Evolutionary conservation across 1,140 invertebrate species (phyloP), one percentile per base, ranked within the genome.

Genomic region (Olivierus martensii): DNA sequence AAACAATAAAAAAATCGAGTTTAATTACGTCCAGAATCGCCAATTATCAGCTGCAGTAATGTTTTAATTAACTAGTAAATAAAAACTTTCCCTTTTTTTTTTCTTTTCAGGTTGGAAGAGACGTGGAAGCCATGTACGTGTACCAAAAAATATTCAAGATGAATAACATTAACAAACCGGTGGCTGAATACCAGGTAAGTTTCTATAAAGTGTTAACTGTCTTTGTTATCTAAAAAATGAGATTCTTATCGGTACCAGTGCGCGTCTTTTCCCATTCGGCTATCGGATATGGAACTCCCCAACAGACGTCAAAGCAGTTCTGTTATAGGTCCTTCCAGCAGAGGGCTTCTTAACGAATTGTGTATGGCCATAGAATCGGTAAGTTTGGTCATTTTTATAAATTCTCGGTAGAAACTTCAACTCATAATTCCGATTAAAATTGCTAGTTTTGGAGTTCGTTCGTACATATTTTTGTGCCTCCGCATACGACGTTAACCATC

Each of bases 101-200:
- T 47, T 69, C 82, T 0, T 67, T 83, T 5, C 78, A 83, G 57
- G 77, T 76, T 7, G 80, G 80, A 0, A 67, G 79, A 51, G 82
- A 85, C 56, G 77, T 81, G 0, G 81, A 84, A 65, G 83, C 84
- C 2, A 77, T 86, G 69, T 75, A 77, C 65, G 79, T 85, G 10
- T 84, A 83, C 60, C 81, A 83, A n/a, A 55, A 52, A 43, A 50
- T 61, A 2, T 57, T 57, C 22, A 52, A 58, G 17, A 52, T 51
- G 12, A 61, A 61, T 35, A 4, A 28, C 28, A 28, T 28, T 9
- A 49, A 57, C 37, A 50, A 51, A 14, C 59, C 61, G 19, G 67
- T 71, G 14, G 71, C 73, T 0, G 72, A 75, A 44, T 81, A 80
- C 65, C 75, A 79, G 46, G 58, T 59, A 36, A 47, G 12, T 46